Base-by-base conservation (phyloP, 1,140 invertebrate genomes). In the Cotesia chilonis region DNA sequence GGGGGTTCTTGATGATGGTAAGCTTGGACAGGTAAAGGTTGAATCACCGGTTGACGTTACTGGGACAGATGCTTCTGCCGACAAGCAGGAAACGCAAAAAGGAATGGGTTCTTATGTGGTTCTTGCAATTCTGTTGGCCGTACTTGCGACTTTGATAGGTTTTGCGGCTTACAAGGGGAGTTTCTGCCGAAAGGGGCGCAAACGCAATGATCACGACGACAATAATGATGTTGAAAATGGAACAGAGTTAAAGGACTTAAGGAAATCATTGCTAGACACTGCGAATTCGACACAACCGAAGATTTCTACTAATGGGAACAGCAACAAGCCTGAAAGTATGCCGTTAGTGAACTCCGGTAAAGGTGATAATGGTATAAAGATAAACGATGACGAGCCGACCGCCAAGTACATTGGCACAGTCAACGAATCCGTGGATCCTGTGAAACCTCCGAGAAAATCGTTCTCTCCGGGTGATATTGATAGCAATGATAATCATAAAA, bases 81-180 rank as follows among this genome's bases (percentile, higher is more conserved):
- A 77, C 2, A 71, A 83, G 0, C 76, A 78, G 37, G 78, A 82
- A 14, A 74, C 82, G 0, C 82, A 86, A 38, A 86, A 85, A n/a
- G 84, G 84, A 38, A 82, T 83, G 79, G 85, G 84, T 0, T 87
- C 86, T 0, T 87, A 87, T 68, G 70, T 86, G 0, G 85, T 87
- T 0, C 70, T 87, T 0, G 82, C 78, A 0, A 73, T 72, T 9
- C 71, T 87, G 6, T 63, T 87, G 3, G 78, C 71, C 5, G 79
- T 87, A 14, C 73, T 87, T 4, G 81, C 76, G 0, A 77, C 67
- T 12, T 63, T 87, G 3, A 82, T 87, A n/a, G 81, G 76, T 1
- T 81, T 85, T 14, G 86, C 84, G 0, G 84, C 84, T 0, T 87
- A 85, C 71, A 87, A 84, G 61, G 83, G 85, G 3, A 81, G 85